Conservation (phyloP, 2,113 vertebrate species). For the Cryptotis parvus region DNA sequence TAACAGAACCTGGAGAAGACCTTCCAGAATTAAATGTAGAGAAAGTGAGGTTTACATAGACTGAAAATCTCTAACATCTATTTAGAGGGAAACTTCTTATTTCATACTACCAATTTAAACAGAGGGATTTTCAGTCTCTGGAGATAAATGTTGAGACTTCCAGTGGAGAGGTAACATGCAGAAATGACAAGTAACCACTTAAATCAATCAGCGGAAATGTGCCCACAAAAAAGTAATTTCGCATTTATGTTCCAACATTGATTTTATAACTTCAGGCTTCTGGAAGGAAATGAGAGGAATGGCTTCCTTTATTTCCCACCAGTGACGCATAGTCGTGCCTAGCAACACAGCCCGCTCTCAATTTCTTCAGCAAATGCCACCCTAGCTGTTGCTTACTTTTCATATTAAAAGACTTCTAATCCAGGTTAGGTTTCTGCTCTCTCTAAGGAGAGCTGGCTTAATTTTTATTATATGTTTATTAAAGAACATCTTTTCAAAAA, state of each 20-base stretch:
- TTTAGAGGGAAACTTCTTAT: slow-evolving; percentile 9
- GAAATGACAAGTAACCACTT: slow-evolving; percentile 45
- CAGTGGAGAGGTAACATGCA: not conserved
- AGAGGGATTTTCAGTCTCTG: not conserved
- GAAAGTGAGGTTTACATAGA: not conserved
- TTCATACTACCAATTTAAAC: slow-evolving; percentile 29
- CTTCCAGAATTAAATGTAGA: not conserved
- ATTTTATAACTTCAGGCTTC: slow-evolving; percentile 68
- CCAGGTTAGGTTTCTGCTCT: not conserved
- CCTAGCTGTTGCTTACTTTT: slow-evolving; percentile 39
- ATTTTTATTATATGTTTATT: slow-evolving; percentile 50
- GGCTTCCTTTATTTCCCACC: slow-evolving; percentile 40
- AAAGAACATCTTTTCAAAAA: slow-evolving; percentile 41
- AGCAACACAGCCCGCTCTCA: slow-evolving; percentile 9
- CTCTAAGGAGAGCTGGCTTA: slow-evolving; percentile 9
- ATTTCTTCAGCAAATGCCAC: slow-evolving; percentile 51
- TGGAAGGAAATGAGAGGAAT: slow-evolving; percentile 64
- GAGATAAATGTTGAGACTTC: slow-evolving; percentile 14
- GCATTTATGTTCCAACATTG: slow-evolving; percentile 60
- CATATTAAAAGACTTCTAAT: slow-evolving; percentile 52
- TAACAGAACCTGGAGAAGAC: not conserved
- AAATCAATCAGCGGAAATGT: slow-evolving; percentile 70
- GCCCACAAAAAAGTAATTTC: slow-evolving; percentile 65
- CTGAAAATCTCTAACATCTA: not conserved
- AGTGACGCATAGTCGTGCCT: slow-evolving; percentile 2